Evolutionary conservation across 2,888 invertebrate genomes (phyloP).

Genomic region (Sphaerophoria taeniata): DNA sequence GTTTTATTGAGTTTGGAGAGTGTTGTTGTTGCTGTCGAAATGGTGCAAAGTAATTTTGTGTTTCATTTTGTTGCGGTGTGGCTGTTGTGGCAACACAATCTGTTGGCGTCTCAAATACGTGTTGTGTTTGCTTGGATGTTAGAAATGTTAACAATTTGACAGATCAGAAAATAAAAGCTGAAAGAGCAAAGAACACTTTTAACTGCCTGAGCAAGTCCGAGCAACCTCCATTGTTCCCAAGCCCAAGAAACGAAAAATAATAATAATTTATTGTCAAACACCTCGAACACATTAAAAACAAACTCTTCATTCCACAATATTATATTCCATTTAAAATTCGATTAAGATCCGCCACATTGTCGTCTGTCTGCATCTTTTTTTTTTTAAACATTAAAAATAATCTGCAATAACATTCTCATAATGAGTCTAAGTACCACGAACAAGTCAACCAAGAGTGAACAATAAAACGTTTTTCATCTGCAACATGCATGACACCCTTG

Average conservation of each 20-base stretch:
- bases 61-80: not conserved
- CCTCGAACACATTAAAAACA: constrained; percentile 53
- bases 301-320: constrained; percentile 73
- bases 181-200: too few species aligned
- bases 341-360: constrained; percentile 74
- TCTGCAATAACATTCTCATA: constrained; percentile 43
- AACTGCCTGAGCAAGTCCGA: too few species aligned
- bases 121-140: too few species aligned
- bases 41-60: constrained; percentile 27
- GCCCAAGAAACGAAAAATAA: not conserved
- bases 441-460: constrained; percentile 1
- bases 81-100: too few species aligned
- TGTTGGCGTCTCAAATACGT: too few species aligned
- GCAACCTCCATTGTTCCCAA: too few species aligned
- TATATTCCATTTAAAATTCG: constrained; percentile 77
- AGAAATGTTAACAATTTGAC: too few species aligned
- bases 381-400: constrained; percentile 55
- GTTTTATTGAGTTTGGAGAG: constrained; percentile 17
- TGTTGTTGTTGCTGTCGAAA: constrained; percentile 10
- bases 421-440: not conserved
- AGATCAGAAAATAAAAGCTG: too few species aligned
- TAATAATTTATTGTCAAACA: not conserved
- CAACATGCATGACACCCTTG: constrained; percentile 60
- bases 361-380: constrained; percentile 60
- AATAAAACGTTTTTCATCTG: constrained; percentile 69